These are phyloP conservation scores for Nymphalis urticae DNA, from an alignment of 2,888 invertebrate species.

Conservation along the genomic window DNA sequence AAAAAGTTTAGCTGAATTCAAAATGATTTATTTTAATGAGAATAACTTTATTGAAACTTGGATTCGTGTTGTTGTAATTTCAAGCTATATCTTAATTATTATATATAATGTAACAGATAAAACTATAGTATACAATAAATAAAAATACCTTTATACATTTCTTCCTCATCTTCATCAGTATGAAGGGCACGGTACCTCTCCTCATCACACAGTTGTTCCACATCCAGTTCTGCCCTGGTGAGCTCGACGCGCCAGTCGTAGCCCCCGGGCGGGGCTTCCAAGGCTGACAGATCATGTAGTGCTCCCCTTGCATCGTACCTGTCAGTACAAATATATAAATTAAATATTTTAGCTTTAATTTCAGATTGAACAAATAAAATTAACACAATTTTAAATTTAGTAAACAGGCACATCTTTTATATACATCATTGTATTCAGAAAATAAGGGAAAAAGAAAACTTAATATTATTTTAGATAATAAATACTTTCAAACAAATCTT, in stretches of 20 bases:
- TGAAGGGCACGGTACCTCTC: slow-evolving; percentile 95
- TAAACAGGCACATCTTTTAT: neutral
- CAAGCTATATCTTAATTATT: no score
- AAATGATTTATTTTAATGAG: no score
- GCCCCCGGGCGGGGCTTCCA: slow-evolving; percentile 91
- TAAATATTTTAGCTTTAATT: slow-evolving; percentile 19
- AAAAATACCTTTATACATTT: slow-evolving; percentile 92
- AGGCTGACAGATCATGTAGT: slow-evolving; percentile 89
- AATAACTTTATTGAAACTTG: no score
- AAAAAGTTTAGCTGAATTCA: no score
- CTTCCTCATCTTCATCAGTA: slow-evolving; percentile 93
- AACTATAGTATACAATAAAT: neutral
- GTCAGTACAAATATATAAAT: slow-evolving; percentile 50
- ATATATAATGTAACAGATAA: no score
- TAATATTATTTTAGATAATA: neutral
- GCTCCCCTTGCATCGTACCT: slow-evolving; percentile 98
- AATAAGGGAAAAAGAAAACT: neutral
- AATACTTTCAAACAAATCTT: neutral
- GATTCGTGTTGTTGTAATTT: no score
- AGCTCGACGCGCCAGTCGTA: slow-evolving; percentile 83
- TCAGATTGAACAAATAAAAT: slow-evolving; percentile 5
- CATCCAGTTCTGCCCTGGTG: slow-evolving; percentile 87
- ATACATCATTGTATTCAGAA: neutral
- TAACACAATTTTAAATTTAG: neutral
- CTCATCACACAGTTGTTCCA: slow-evolving; percentile 96